These are phyloP conservation scores for Malthinus flaveolus DNA, from an alignment of 2,888 invertebrate species.

Conservation along the genomic window DNA sequence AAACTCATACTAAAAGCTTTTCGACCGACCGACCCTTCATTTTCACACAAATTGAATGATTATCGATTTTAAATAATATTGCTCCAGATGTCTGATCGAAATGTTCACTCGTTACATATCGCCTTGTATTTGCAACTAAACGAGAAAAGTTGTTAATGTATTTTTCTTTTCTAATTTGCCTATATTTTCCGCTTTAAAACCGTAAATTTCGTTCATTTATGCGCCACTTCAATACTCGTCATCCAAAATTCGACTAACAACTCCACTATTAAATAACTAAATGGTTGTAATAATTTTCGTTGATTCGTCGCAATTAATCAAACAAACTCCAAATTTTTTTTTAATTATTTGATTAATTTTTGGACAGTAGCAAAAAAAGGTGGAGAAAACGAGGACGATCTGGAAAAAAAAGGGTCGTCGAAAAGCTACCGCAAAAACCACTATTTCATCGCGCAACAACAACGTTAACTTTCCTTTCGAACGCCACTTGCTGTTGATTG, in stretches of 20 bases:
- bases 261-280: too few species aligned
- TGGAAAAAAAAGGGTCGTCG: background rate
- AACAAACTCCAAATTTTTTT: too few species aligned
- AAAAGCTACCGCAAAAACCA: slow-evolving; percentile 3
- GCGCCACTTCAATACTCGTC: too few species aligned
- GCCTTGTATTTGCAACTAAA: background rate
- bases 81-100: background rate
- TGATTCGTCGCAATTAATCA: too few species aligned
- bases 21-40: slow-evolving; percentile 18
- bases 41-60: slow-evolving; percentile 17
- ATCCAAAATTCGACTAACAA: too few species aligned
- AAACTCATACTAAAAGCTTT: slow-evolving; percentile 20
- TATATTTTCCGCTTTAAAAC: too few species aligned
- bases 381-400: background rate
- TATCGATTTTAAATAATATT: slow-evolving; percentile 16
- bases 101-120: background rate
- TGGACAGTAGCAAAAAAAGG: background rate
- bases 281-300: too few species aligned
- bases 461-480: slow-evolving; percentile 18
- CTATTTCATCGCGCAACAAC: slow-evolving; percentile 12
- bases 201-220: too few species aligned
- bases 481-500: slow-evolving; percentile 20
- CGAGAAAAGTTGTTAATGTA: slow-evolving; percentile 4
- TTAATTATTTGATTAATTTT: too few species aligned
- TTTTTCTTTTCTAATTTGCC: too few species aligned